phyloP scores from a whole-genome alignment of 2,113 vertebrate genomes.

The Himantopus leucocephalus region DNA sequence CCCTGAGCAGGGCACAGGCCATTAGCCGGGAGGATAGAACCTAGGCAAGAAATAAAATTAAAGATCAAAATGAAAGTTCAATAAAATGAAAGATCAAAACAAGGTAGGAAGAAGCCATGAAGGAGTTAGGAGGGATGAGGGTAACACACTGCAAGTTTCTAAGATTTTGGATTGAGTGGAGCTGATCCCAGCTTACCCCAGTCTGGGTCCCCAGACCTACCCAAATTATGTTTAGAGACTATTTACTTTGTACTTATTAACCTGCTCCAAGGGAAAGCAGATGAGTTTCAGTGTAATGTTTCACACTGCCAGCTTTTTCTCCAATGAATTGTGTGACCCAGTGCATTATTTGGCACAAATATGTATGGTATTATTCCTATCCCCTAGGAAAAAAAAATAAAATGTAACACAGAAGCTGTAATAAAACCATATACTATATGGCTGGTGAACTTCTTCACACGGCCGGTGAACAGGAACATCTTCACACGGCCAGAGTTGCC shows the following conservation, averaged over 20 bases:
- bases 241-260: neutral
- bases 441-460: neutral
- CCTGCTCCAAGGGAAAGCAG: neutral
- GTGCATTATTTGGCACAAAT: neutral
- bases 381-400: neutral
- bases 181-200: neutral
- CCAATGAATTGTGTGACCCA: neutral
- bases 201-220: neutral
- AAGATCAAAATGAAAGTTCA: neutral
- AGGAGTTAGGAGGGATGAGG: neutral
- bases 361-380: neutral
- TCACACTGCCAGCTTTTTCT: neutral
- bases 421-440: neutral
- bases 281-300: neutral
- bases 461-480: neutral
- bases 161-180: neutral
- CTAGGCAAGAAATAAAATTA: neutral
- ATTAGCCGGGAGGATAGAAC: neutral
- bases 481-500: neutral
- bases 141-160: neutral
- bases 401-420: neutral
- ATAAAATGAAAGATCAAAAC: neutral
- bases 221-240: neutral
- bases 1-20: neutral
- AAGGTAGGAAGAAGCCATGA: neutral